Base-by-base conservation (phyloP, 2,888 invertebrate genomes). In the Griposia aprilina region DNA sequence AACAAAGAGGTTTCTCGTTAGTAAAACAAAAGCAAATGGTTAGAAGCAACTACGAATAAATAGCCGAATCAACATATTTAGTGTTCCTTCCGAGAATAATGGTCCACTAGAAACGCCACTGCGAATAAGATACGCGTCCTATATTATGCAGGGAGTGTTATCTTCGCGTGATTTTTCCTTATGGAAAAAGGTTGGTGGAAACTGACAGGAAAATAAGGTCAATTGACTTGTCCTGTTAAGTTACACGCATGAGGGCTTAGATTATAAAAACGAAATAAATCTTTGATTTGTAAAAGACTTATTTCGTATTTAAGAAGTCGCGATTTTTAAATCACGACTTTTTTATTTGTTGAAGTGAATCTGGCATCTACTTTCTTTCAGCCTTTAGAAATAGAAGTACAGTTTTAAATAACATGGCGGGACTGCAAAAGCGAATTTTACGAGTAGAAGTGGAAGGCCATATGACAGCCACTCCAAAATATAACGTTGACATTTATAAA, bases 21-120 rank as follows among this genome's bases (percentile, higher is more conserved):
- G 87, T 80, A 74, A 86, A 88, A 90, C 91, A 89, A 88, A 89
- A 85, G 87, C 88, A 89, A 89, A 87, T 87, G 81, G 82, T 84
- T 80, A 48, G 82, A 73, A 76, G 82, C 82, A 74, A 84, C 83
- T 84, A 86, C 84, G 88, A 90, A 91, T 92, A 91, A 91, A 92
- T 91, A 91, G 90, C 80, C 78, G 77, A 91, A 92, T 92, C 91
- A 91, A 90, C 91, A 92, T 91, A 91, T 90, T 91, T 89, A 91
- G 89, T 89, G 74, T 73, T 69, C 23, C 68, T 17, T 26, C 74
- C 52, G 76, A 76, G 87, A 87, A 76, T 82, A 88, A 88, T 78
- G 75, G 78, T 55, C 66, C 30, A 63, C 90, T 90, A 74, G 89
- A 90, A 89, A 84, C 75, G 84, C 63, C 84, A 83, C 69, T 62